These are phyloP conservation scores for Spongia lamella DNA, from an alignment of 37 sponge, comb jelly and placozoan species.

Conservation along the genomic window DNA sequence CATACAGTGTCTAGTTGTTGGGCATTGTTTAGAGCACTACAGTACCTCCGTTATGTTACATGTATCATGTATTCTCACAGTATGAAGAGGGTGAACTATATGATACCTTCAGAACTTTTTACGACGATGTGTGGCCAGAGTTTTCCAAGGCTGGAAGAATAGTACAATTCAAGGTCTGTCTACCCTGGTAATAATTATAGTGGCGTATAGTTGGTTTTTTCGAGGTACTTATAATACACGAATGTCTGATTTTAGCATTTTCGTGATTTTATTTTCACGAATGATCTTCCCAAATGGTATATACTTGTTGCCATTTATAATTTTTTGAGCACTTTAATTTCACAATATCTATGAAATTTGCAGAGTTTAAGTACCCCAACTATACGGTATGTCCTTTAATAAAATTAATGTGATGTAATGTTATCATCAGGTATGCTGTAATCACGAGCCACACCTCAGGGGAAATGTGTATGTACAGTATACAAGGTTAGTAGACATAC, in stretches of 20 bases:
- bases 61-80: slow-evolving; percentile 46
- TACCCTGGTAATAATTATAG: too few relatives aligned
- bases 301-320: background rate
- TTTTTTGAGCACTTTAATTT: background rate
- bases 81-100: slow-evolving; percentile 86
- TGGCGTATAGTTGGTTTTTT: too few relatives aligned
- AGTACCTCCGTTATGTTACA: background rate
- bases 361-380: too few relatives aligned
- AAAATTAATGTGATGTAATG: background rate
- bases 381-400: too few relatives aligned
- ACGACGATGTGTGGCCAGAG: slow-evolving; percentile 88
- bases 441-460: slow-evolving; percentile 90
- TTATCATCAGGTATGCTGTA: slow-evolving; percentile 78
- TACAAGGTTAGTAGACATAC: slow-evolving; percentile 43
- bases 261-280: too few relatives aligned
- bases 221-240: background rate
- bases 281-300: too few relatives aligned
- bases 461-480: slow-evolving; percentile 98
- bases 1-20: too few relatives aligned
- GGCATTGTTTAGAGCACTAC: too few relatives aligned
- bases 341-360: background rate
- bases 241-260: background rate
- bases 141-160: slow-evolving; percentile 82
- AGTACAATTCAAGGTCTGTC: slow-evolving; percentile 85
- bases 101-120: slow-evolving; percentile 76